Conservation (phyloP, 2,797 vertebrate species). For the Anguilla obscura region DNA sequence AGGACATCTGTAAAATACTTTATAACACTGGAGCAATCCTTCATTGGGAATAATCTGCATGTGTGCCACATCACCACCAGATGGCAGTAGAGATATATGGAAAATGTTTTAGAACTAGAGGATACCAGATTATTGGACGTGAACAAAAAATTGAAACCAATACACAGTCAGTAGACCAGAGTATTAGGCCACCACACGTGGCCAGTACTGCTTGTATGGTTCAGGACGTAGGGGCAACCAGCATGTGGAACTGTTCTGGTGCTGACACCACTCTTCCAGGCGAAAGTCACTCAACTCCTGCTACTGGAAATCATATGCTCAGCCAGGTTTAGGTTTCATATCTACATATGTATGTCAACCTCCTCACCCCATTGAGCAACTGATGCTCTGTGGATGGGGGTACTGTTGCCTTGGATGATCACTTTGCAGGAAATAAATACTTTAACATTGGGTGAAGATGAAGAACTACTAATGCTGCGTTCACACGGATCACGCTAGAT, state of each 20-base stretch:
- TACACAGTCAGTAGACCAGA: neutral
- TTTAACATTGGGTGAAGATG: neutral
- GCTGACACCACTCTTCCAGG: neutral
- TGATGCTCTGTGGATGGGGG: neutral
- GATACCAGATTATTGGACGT: neutral
- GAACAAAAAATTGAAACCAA: too few relatives aligned
- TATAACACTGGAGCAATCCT: too few relatives aligned
- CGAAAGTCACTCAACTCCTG: neutral
- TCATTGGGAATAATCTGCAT: neutral
- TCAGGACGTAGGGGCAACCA: neutral
- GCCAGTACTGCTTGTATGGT: neutral
- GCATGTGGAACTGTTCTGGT: neutral
- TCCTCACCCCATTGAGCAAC: neutral
- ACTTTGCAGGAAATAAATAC: neutral
- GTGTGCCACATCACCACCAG: conserved; percentile 22
- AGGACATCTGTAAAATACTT: too few relatives aligned
- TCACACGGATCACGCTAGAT: too few relatives aligned
- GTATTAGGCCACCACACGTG: neutral
- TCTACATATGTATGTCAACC: neutral
- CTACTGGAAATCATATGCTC: neutral
- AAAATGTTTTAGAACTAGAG: neutral
- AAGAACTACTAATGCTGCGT: too few relatives aligned
- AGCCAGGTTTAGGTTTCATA: neutral
- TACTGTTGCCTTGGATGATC: neutral
- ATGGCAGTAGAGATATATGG: conserved; percentile 30